phyloP scores from a whole-genome alignment of 2,797 vertebrate genomes.

The Rhabdophis nuchalis region DNA sequence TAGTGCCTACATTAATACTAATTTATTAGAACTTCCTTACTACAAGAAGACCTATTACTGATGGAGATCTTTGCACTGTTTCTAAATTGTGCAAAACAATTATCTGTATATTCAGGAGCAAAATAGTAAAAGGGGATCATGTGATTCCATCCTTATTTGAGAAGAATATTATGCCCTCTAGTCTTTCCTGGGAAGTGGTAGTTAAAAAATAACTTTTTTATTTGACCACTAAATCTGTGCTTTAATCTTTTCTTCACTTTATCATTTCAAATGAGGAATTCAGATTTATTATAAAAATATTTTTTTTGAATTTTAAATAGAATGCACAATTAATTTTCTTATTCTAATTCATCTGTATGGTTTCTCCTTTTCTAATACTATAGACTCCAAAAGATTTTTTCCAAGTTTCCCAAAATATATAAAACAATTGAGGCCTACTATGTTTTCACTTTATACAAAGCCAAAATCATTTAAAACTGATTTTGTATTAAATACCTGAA shows the following conservation, averaged over 20 bases:
- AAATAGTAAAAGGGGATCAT: neutral
- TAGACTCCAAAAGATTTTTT: slow-evolving; percentile 3
- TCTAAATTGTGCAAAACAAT: neutral
- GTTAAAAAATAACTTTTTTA: neutral
- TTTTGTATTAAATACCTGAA: slow-evolving; percentile 37
- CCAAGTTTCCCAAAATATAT: slow-evolving; percentile 15
- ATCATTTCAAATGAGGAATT: slow-evolving; percentile 15
- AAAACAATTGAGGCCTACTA: slow-evolving; percentile 7
- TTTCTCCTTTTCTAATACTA: slow-evolving; percentile 3
- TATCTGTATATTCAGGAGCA: neutral
- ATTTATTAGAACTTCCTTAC: neutral
- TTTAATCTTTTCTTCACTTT: slow-evolving; percentile 24
- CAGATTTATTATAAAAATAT: slow-evolving; percentile 10
- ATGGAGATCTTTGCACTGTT: neutral
- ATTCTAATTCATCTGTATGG: neutral
- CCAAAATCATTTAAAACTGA: slow-evolving; percentile 27
- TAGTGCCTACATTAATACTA: neutral
- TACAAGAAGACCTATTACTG: neutral
- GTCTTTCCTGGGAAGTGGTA: neutral
- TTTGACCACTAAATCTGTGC: neutral
- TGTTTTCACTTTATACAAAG: slow-evolving; percentile 21
- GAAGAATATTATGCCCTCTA: neutral
- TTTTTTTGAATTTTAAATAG: slow-evolving; percentile 14
- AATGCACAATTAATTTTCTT: slow-evolving; percentile 16
- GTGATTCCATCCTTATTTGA: neutral